Evolutionary conservation across 2,113 vertebrate genomes (phyloP).

Genomic region (Chionomys nivalis): DNA sequence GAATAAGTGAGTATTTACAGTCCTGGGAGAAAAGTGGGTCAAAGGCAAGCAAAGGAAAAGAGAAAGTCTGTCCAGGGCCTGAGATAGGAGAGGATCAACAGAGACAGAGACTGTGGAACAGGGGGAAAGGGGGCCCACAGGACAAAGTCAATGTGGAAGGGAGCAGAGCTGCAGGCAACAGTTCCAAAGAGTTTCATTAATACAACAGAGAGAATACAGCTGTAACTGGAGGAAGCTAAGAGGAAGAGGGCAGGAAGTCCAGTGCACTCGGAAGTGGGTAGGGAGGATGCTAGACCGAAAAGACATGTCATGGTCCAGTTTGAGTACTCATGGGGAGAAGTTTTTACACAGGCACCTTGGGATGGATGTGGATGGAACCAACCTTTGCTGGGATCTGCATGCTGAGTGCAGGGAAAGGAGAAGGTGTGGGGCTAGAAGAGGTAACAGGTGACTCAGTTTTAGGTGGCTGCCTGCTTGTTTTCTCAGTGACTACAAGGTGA

Average conservation of each 20-base stretch:
- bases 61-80: background rate
- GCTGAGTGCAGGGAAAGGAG: background rate
- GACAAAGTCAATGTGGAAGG: background rate
- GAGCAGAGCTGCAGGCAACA: rapidly evolving
- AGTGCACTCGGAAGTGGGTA: background rate
- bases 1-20: background rate
- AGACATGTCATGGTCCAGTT: rapidly evolving
- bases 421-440: background rate
- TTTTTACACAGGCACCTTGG: background rate
- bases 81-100: background rate
- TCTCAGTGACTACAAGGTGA: slow-evolving; percentile 66
- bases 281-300: background rate
- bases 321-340: background rate
- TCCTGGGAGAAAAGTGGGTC: too few relatives aligned
- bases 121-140: background rate
- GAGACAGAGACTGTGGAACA: background rate
- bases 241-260: background rate
- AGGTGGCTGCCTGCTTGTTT: slow-evolving; percentile 62
- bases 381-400: background rate
- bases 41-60: background rate
- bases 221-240: rapidly evolving
- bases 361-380: rapidly evolving
- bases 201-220: background rate
- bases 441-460: slow-evolving; percentile 37
- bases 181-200: background rate